Percentiles rank a stretch among this genome's conserved stretches.
Conservation (phyloP, 2,113 vertebrate genomes). For the Poicephalus meyeri region DNA sequence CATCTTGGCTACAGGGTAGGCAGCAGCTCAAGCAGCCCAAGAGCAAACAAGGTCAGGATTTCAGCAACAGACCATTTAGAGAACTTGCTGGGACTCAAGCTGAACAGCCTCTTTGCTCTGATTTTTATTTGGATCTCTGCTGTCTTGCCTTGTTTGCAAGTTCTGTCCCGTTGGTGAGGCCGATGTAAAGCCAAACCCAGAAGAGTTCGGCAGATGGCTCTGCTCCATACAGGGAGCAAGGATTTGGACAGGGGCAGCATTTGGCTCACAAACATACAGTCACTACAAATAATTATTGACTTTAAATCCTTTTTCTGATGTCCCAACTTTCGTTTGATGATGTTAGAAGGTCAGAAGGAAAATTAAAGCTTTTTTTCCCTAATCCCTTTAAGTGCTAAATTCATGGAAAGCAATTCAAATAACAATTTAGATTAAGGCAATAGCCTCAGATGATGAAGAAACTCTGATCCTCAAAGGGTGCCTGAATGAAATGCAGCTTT, state of each 20-base stretch:
- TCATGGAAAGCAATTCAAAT: conserved; percentile 34
- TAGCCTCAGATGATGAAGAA: not conserved
- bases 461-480: conserved; percentile 38
- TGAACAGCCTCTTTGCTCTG: not conserved
- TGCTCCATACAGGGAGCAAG: not conserved
- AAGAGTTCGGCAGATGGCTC: not conserved
- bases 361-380: conserved; percentile 1
- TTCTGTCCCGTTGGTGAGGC: conserved; percentile 2
- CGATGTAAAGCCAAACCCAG: not conserved
- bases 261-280: not conserved
- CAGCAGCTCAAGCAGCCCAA: too few relatives aligned
- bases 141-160: conserved; percentile 42
- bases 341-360: conserved; percentile 44
- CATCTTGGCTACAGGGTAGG: too few relatives aligned
- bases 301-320: conserved; percentile 15
- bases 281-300: not conserved
- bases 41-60: too few relatives aligned
- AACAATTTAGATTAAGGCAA: conserved; percentile 13
- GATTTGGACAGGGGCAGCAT: not conserved
- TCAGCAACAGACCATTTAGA: conserved; percentile 7
- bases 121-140: not conserved
- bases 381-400: conserved; percentile 35
- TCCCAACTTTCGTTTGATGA: not conserved
- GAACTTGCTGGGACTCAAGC: not conserved
- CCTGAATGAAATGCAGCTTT: not conserved